Evolutionary conservation across 2,113 vertebrate genomes (phyloP), one percentile per base, ranked within the genome.

Genomic region (Bungarus multicinctus): DNA sequence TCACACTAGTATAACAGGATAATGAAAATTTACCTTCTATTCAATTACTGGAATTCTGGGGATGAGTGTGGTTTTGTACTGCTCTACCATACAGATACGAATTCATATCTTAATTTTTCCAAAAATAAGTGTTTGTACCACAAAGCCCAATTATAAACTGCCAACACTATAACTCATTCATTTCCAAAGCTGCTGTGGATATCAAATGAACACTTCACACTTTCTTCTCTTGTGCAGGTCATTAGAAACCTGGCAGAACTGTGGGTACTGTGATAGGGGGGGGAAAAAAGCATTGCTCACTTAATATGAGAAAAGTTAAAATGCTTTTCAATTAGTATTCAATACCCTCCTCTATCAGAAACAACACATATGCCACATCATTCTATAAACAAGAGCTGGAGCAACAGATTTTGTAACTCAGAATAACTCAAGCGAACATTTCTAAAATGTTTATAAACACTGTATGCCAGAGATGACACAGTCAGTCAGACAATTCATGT

Each of bases 201-300:
- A 43, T 20, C 74, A 87, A 91, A 69, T 30, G 57, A 93, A 87
- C 53, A n/a, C 39, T 23, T 57, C 34, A 91, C 0, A 0, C 1
- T 16, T 69, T 92, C 91, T 91, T 95, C 47, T 81, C 81, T n/a
- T 90, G 87, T 16, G 90, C 43, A 52, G 0, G 12, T 91, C 34
- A 0, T 94, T 92, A 23, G 92, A 5, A 94, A 23, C 3, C 53
- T 94, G 94, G 91, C 93, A 96, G 89, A 88, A 52, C 16, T 10
- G 5, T 57, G 43, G 50, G 53, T 91, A 16, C n/a, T 34, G 87
- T 43, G 0, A 0, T 23, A 30, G 89, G 3, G 4, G 2, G n/a
- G 3, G 2, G 1, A 60, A 25, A 5, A 69, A 34, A 45, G 3
- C 0, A 30, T 89, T 90, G 12, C 54, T 39, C n/a, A 20, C 16